phyloP scores from a whole-genome alignment of 2,888 invertebrate genomes.

The Synergus itoensis region DNA sequence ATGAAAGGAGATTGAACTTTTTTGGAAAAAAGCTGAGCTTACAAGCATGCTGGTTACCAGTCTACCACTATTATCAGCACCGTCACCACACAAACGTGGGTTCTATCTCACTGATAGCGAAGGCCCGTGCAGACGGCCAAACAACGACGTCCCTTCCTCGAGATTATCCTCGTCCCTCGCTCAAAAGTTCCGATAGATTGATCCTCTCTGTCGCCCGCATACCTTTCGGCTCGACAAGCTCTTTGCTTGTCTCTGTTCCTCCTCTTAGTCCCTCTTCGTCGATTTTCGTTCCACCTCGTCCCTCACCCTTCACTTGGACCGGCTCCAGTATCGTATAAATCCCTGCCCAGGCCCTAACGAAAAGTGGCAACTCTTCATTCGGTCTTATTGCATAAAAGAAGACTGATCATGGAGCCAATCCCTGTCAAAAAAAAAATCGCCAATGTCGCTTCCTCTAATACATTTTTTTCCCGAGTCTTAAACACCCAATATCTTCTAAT shows the following conservation, averaged over 20 bases:
- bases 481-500: no score
- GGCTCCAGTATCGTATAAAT: constrained; percentile 55
- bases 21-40: not conserved
- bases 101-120: constrained; percentile 58
- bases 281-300: constrained; percentile 55
- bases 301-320: constrained; percentile 54
- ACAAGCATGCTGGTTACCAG: not conserved
- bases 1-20: not conserved
- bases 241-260: constrained; percentile 50
- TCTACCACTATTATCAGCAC: constrained; percentile 36
- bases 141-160: constrained; percentile 63
- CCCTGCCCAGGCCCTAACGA: constrained; percentile 46
- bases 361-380: constrained; percentile 20
- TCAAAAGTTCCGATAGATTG: constrained; percentile 72
- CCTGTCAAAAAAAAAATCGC: not conserved
- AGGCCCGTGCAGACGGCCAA: constrained; percentile 65
- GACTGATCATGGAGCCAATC: not conserved
- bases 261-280: constrained; percentile 49
- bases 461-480: not conserved
- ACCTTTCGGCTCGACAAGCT: constrained; percentile 64
- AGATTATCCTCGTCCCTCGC: constrained; percentile 59
- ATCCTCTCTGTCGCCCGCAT: constrained; percentile 73
- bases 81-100: constrained; percentile 25
- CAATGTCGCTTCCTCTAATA: not conserved
- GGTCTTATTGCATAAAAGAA: constrained; percentile 29